Evolutionary conservation across 2,113 vertebrate species (phyloP), one percentile per base, ranked within the genome.

Genomic region (Serranochromis macrocephalus): DNA sequence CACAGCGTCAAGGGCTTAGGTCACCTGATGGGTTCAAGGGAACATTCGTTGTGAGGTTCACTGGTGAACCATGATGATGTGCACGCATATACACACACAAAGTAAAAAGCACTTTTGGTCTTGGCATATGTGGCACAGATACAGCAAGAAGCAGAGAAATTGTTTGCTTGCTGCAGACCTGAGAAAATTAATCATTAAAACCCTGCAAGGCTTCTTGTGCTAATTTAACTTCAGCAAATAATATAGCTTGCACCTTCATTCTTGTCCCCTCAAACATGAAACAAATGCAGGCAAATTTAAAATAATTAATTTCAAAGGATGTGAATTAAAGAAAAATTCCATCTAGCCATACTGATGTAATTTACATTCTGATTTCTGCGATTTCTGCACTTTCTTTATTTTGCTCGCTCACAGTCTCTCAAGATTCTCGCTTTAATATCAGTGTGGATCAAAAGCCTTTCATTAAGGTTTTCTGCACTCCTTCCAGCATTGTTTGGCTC

Each of bases 401-500:
- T 86, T 61, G 21, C 84, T 83, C 42, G 6, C 54, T 68, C 42
- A 13, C 51, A 54, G 42, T 80, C 57, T 90, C 93, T 87, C 85
- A 94, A 87, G 89, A 89, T 94, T 94, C 86, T 89, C 12, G 21
- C 93, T 92, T 94, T 93, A 94, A 96, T 94, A 95, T 96, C 92
- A 91, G 88, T 10, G 55, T 14, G 92, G 94, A 96, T 95, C 95
- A 96, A 96, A 96, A 94, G 92, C 81, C 91, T 95, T 96, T 96
- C 91, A 95, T 96, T 94, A 96, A 93, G 93, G 85, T 91, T 94
- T 93, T 88, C 89, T 94, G 80, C 87, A 73, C 92, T 94, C 93
- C 94, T 95, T 94, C 89, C 91, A 95, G 96, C 94, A 96, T 96
- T 96, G 95, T 96, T 96, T 95, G 94, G 93, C 94, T 95, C 93